Conservation (phyloP, 2,113 vertebrate species). For the Rhadina sibilatrix region DNA sequence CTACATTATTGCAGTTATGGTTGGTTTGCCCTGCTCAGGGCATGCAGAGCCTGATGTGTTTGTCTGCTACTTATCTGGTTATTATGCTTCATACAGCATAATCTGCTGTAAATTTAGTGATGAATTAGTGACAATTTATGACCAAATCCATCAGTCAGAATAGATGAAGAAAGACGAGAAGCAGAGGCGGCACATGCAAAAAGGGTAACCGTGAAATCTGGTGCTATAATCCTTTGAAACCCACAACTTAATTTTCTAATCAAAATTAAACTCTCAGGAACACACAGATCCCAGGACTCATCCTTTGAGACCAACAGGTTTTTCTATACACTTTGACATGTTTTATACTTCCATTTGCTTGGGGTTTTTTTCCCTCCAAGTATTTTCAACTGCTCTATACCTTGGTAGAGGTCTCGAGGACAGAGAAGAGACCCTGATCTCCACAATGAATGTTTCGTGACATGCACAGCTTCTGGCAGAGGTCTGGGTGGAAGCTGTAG, state of each 20-base stretch:
- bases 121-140: background rate
- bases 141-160: background rate
- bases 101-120: background rate
- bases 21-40: background rate
- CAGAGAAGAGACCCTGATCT: background rate
- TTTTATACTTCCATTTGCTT: background rate
- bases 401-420: background rate
- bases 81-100: background rate
- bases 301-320: background rate
- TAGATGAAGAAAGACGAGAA: background rate
- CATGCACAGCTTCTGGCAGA: background rate
- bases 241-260: background rate
- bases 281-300: background rate
- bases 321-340: background rate
- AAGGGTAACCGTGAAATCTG: background rate
- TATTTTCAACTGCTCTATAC: background rate
- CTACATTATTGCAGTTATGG: background rate
- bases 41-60: background rate
- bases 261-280: background rate
- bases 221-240: background rate
- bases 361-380: background rate
- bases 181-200: background rate
- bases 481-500: background rate
- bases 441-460: background rate
- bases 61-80: background rate